A percentile compares a stretch with the other conserved stretches of the same genome.
Conservation (phyloP, 2,888 invertebrate genomes). For the Papilio protenor region DNA sequence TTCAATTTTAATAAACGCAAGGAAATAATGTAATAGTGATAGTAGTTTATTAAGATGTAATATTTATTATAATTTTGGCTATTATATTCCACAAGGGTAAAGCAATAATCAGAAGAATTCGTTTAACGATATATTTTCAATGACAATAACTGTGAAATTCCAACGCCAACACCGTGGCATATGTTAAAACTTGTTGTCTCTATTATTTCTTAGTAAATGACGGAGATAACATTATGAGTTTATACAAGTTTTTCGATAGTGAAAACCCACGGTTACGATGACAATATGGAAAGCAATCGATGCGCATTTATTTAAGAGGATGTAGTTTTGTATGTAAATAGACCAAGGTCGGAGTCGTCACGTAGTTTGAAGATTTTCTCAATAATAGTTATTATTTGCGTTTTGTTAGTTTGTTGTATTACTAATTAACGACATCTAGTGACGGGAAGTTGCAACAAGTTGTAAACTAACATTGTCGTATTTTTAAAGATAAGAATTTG, state of each 20-base stretch:
- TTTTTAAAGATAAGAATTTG: neutral
- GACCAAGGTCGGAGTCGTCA: constrained; percentile 27
- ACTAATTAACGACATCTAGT: constrained; percentile 3
- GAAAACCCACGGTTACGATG: neutral
- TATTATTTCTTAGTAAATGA: neutral
- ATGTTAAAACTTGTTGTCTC: neutral
- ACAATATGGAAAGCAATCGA: constrained; percentile 32
- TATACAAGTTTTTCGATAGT: neutral
- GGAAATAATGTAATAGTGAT: neutral
- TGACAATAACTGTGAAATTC: constrained; percentile 23
- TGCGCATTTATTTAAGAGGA: constrained; percentile 34
- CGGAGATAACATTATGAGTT: neutral
- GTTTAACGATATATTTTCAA: constrained; percentile 22
- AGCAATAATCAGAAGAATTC: constrained; percentile 31
- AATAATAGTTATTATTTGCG: constrained; percentile 28
- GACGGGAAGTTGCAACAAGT: neutral
- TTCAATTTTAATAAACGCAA: constrained; percentile 11
- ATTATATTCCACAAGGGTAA: constrained; percentile 38
- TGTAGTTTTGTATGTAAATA: constrained; percentile 41
- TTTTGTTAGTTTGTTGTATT: constrained; percentile 2
- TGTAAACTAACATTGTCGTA: neutral
- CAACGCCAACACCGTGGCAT: neutral
- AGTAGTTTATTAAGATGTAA: constrained; percentile 9
- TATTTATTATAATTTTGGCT: constrained; percentile 15
- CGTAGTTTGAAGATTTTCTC: constrained; percentile 30